Base-by-base conservation (phyloP, 2,888 invertebrate species). In the Colostygia pectinataria region DNA sequence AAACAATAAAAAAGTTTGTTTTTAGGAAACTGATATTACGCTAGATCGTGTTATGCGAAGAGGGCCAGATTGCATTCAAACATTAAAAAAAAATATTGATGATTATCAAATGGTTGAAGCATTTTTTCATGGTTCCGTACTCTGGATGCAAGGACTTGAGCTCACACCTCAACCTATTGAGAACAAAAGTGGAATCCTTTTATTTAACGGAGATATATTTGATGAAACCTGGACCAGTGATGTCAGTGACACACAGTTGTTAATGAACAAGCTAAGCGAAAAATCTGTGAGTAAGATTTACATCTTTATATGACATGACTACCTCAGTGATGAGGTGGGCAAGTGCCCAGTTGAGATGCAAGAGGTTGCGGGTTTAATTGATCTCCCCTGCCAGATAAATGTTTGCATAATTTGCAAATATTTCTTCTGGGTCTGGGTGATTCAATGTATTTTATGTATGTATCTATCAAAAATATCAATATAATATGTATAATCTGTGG, bases 201-300 rank as follows among this genome's bases (percentile, higher is more conserved):
- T 97, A 13, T 97, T 95, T 91, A 98, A 98, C 90, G 98, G 98
- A 18, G 98, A 99, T 83, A 92, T 97, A 59, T 98, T 95, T 83
- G 92, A 90, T 61, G 74, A 85, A 20, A 63, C 76, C 31, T 78
- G 86, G 71, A 58, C 72, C 10, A 57, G 39, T 25, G 52, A 63
- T 37, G 69, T 62, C 4, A 89, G 92, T 54, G 94, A 94, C 66
- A 93, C 93, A 0, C 64, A 77, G 59, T 71, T 85, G 57, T 80
- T 94, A 48, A 80, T 91, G 66, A 63, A 86, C 1, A 77, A 71
- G 61, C 58, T 89, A 6, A 65, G 53, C 18, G 52, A 66, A 29
- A 59, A 61, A 48, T 55, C 47, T 42, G 71, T 71, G 42, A 59
- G 27, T 61, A n/a, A 10, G 8, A 12, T 23, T 23, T 24, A 32